Evolutionary conservation across 2,113 vertebrate genomes (phyloP).

Genomic region (Lepus timidus): DNA sequence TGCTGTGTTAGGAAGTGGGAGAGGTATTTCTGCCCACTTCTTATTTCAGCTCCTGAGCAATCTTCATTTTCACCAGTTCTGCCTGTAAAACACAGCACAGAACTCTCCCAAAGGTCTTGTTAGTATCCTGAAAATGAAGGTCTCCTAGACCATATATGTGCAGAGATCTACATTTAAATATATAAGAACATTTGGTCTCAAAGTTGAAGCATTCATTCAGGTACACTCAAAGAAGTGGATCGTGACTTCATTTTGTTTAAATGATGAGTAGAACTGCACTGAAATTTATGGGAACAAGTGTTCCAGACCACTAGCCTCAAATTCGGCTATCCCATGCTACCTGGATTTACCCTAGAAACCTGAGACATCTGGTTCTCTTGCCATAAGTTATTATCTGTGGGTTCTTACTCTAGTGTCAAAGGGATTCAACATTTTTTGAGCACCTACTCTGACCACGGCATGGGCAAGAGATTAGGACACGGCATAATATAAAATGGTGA

Average conservation of each 20-base stretch:
- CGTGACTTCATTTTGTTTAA: conserved; percentile 27
- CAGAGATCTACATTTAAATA: background rate
- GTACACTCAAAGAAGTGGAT: background rate
- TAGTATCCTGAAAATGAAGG: background rate
- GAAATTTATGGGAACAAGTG: conserved; percentile 23
- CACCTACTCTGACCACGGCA: background rate
- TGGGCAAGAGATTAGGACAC: background rate
- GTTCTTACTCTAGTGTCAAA: background rate
- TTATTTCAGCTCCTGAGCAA: background rate
- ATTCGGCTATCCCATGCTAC: background rate
- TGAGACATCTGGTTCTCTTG: background rate
- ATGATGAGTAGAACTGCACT: background rate
- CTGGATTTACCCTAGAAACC: background rate
- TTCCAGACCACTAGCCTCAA: background rate
- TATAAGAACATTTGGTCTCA: background rate
- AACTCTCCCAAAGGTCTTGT: background rate
- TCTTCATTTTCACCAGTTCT: background rate
- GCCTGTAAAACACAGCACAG: background rate
- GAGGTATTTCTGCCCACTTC: background rate
- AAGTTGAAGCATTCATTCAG: background rate
- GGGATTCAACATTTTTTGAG: background rate
- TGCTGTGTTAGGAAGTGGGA: background rate
- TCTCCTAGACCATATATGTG: background rate
- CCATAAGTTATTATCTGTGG: background rate
- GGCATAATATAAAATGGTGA: background rate